Base-by-base conservation (phyloP, 2,113 vertebrate genomes). In the Poeciliopsis prolifica region DNA sequence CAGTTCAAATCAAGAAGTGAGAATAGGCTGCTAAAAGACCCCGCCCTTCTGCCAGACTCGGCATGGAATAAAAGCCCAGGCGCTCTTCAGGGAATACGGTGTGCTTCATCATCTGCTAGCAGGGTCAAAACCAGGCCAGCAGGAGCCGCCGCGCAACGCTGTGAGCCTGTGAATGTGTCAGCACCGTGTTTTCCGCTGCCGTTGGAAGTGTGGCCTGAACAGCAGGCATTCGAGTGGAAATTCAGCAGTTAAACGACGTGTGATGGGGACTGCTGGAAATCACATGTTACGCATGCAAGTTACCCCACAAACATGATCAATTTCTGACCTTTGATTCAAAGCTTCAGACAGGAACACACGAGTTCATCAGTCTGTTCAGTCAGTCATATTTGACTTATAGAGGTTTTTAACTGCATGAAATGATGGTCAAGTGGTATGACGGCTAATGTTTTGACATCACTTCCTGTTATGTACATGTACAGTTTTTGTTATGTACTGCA, bases 81-180 rank as follows among this genome's bases (percentile, higher is more conserved):
- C 66, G 69, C 77, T 80, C 89, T 87, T 77, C 67, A 19, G 91
- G 87, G 91, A 87, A 77, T 86, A 76, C 58, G 9, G 60, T 33
- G 82, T 37, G 75, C 86, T 91, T 79, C 83, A 83, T 90, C 86
- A 86, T 86, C 83, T 80, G 81, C 78, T 33, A 33, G 69, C 86
- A 40, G 85, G 90, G 90, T 92, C 91, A 84, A 8, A 69, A 82
- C 79, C 68, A 4, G 91, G 89, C 78, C 88, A 90, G 67, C 79
- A 29, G 82, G 80, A 84, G 74, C 29, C 28, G 62, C 58, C 12
- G 76, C 74, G 85, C 79, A 35, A 71, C 62, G 61, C 13, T 79
- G 89, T 51, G 69, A 89, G 84, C 67, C 69, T 88, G 88, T 67
- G 78, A 87, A 83, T 63, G 85, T 85, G 86, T 86, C 81, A 61